These are phyloP conservation scores for Triplophysa yarkandensis DNA, from an alignment of 2,797 vertebrate genomes.

Conservation along the genomic window DNA sequence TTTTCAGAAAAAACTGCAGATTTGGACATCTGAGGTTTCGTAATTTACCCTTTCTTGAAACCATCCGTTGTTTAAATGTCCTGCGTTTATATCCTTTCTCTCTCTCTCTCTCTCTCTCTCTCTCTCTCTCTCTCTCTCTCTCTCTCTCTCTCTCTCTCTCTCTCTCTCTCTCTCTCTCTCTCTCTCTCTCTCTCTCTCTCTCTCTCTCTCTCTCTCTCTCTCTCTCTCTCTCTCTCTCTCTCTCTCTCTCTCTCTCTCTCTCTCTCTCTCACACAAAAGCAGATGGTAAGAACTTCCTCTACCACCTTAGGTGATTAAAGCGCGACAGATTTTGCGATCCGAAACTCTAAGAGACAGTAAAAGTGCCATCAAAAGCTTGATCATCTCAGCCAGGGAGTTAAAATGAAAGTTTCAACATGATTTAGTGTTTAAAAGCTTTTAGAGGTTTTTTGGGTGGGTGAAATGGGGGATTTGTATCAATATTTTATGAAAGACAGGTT, in stretches of 20 bases:
- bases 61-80: too few species aligned
- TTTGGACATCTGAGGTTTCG: too few species aligned
- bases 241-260: slow-evolving; percentile 17
- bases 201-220: too few species aligned
- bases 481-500: slow-evolving; percentile 44
- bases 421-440: slow-evolving; percentile 38
- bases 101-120: too few species aligned
- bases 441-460: slow-evolving; percentile 18
- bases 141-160: too few species aligned
- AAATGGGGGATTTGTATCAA: slow-evolving; percentile 22
- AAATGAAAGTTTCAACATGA: slow-evolving; percentile 10
- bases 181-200: too few species aligned
- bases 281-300: slow-evolving; percentile 20
- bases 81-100: too few species aligned
- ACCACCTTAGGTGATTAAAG: slow-evolving; percentile 31
- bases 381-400: background rate
- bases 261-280: slow-evolving; percentile 48
- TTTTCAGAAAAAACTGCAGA: too few species aligned
- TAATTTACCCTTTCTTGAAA: too few species aligned
- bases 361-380: slow-evolving; percentile 35
- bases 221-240: background rate
- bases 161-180: too few species aligned
- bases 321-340: slow-evolving; percentile 28
- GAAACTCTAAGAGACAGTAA: slow-evolving; percentile 4
- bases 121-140: too few species aligned